phyloP scores from a whole-genome alignment of 2,797 vertebrate species.

The Enoplosus armatus region DNA sequence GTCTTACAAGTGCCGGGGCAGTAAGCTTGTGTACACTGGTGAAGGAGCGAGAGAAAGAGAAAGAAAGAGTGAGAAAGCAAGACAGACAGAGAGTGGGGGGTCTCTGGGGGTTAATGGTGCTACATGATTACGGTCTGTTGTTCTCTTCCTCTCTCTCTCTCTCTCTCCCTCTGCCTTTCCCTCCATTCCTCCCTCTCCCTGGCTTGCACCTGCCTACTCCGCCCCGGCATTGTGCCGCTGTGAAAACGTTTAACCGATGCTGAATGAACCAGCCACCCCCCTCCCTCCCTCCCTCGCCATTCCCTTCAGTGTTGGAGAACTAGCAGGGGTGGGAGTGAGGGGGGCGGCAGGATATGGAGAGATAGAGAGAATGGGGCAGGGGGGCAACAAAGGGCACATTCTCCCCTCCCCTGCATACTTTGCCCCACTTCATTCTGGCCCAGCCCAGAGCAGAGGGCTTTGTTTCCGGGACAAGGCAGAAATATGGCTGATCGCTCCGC shows the following conservation, averaged over 20 bases:
- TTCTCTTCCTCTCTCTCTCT: conserved; percentile 68
- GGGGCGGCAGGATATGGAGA: conserved; percentile 82
- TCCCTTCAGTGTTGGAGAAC: conserved; percentile 79
- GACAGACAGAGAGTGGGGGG: conserved; percentile 84
- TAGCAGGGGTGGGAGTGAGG: conserved; percentile 71
- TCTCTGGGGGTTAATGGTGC: conserved; percentile 94
- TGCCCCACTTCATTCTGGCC: conserved; percentile 81
- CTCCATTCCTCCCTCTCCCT: conserved; percentile 77
- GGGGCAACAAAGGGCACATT: conserved; percentile 83
- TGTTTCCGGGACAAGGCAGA: conserved; percentile 81
- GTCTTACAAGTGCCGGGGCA: conserved; percentile 75
- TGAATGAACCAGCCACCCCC: conserved; percentile 84
- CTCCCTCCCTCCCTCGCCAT: conserved; percentile 51
- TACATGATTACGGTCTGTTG: conserved; percentile 98
- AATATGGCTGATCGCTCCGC: conserved; percentile 78
- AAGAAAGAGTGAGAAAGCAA: conserved; percentile 80
- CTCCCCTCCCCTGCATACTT: conserved; percentile 82
- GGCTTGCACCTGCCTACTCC: conserved; percentile 85
- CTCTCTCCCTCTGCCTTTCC: conserved; percentile 59
- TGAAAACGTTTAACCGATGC: conserved; percentile 98
- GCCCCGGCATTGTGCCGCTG: conserved; percentile 89
- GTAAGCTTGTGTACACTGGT: conserved; percentile 67
- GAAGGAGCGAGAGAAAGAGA: conserved; percentile 76
- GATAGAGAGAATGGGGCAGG: conserved; percentile 79
- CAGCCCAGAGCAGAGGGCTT: conserved; percentile 80